Evolutionary conservation across 2,797 vertebrate species (phyloP).

Genomic region (Enoplosus armatus): DNA sequence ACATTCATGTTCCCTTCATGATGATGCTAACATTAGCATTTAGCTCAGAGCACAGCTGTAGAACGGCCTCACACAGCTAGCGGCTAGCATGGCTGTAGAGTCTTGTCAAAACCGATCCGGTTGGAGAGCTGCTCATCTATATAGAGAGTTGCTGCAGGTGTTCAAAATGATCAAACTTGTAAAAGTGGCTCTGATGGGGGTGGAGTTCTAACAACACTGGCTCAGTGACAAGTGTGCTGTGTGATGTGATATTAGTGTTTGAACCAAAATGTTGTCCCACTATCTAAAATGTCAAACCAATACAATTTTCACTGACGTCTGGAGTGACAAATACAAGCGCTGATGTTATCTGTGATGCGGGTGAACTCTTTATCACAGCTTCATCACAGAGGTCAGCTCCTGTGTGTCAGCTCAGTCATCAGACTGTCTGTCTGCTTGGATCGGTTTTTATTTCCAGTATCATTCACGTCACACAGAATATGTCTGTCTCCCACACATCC

Average conservation of each 20-base stretch:
- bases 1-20: neutral
- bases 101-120: neutral
- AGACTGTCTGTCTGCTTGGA: constrained; percentile 66
- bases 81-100: neutral
- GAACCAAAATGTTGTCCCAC: constrained; percentile 30
- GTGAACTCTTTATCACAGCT: constrained; percentile 4
- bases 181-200: constrained; percentile 14
- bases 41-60: neutral
- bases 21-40: neutral
- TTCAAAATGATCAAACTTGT: constrained; percentile 30
- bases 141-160: constrained; percentile 17
- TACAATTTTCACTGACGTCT: constrained; percentile 26
- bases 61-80: neutral
- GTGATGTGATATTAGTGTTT: constrained; percentile 10
- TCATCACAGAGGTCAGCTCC: constrained; percentile 38
- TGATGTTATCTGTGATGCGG: neutral
- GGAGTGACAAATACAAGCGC: constrained; percentile 1
- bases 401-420: constrained; percentile 68
- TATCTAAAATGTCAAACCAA: constrained; percentile 46
- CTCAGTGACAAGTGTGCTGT: neutral
- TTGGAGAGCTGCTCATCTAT: neutral
- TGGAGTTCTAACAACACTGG: constrained; percentile 13
- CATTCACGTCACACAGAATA: constrained; percentile 63
- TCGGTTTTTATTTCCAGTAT: constrained; percentile 70
- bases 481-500: constrained; percentile 77